Conservation (phyloP, 2,888 invertebrate species). For the Pantelozetes paolii region DNA sequence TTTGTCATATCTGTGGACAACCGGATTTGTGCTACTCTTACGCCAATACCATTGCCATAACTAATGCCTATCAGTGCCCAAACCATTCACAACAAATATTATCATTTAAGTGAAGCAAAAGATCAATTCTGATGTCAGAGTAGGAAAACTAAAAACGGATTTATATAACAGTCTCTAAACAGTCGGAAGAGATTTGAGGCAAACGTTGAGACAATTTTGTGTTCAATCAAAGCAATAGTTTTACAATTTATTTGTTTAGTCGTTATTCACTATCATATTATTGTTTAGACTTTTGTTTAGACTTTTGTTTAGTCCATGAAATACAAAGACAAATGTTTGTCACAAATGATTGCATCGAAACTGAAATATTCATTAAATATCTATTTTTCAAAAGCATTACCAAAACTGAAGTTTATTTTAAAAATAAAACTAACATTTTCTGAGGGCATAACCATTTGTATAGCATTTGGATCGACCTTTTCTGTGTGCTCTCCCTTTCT, state of each 20-base stretch:
- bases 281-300: too few species aligned
- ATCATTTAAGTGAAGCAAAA: slow-evolving; percentile 21
- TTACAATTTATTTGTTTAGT: too few species aligned
- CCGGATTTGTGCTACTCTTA: slow-evolving; percentile 20
- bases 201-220: too few species aligned
- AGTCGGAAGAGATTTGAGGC: neutral
- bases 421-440: neutral
- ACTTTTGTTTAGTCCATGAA: too few species aligned
- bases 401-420: too few species aligned
- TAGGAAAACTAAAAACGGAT: too few species aligned
- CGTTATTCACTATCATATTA: neutral
- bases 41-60: neutral
- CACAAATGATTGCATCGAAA: too few species aligned
- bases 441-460: neutral
- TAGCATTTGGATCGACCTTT: slow-evolving; percentile 7
- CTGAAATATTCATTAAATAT: too few species aligned
- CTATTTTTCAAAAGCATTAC: too few species aligned
- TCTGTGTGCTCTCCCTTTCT: neutral
- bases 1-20: slow-evolving; percentile 26
- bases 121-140: neutral
- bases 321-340: neutral
- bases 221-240: too few species aligned
- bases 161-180: too few species aligned
- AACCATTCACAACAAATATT: slow-evolving; percentile 22
- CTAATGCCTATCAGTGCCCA: neutral